Evolutionary conservation across 2,888 invertebrate genomes (phyloP), one percentile per base, ranked within the genome.

Genomic region (Catocala sponsa): DNA sequence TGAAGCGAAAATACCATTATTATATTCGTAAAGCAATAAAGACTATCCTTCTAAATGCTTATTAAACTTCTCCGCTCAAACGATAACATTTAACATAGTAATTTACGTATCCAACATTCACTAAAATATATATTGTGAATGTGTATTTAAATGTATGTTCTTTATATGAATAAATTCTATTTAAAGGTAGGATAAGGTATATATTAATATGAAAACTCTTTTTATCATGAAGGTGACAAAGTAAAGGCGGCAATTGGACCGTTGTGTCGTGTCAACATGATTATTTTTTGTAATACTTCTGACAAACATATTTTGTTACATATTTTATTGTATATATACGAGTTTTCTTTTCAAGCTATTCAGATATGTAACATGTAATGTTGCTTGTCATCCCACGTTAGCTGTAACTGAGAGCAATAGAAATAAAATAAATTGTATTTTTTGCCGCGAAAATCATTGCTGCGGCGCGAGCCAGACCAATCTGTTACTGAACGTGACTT

Each of bases 401-500:
- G 35, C 9, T 46, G 46, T 38, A 47, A 35, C 5, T 44, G 4
- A 44, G 32, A 10, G 35, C 5, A 54, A 44, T 33, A 11, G 33
- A 49, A 57, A 44, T 50, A 44, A 50, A 50, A 57, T 35, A 50
- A 51, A 44, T 43, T 50, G 13, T 51, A 35, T 51, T 50, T 50
- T 51, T 51, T 25, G 13, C 12, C 35, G 35, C 13, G n/a, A 44
- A 51, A 51, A 57, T 57, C n/a, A n/a, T 33, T 42, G 42, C 11
- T 13, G 5, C 15, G 10, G 12, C 42, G 10, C 38, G 50, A 38
- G 10, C 11, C 33, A 49, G 5, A 49, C 7, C 25, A 49, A 49
- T 56, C n/a, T 49, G 41, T 57, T 43, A 51, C n/a, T 44, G 44
- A 13, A 57, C 44, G 56, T 51, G 44, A 51, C 25, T 44, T 50